Evolutionary conservation across 1,140 invertebrate species (phyloP).

Genomic region (Cardiocondyla obscurior): DNA sequence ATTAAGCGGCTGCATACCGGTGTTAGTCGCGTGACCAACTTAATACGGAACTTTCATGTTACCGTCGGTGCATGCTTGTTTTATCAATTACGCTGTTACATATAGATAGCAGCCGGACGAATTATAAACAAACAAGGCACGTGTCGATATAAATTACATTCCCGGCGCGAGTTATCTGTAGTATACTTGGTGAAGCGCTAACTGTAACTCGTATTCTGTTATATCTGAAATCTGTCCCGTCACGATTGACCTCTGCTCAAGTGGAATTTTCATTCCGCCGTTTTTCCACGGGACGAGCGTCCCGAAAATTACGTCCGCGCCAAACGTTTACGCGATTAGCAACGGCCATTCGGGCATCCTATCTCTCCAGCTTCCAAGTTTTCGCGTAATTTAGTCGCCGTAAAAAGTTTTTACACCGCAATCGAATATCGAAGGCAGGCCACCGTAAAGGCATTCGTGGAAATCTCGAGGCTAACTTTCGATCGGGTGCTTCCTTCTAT

Average conservation of each 20-base stretch:
- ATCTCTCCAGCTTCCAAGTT: too few relatives aligned
- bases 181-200: not conserved
- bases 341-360: not conserved
- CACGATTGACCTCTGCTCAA: constrained; percentile 27
- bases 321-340: not conserved
- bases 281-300: not conserved
- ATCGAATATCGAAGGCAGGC: not conserved
- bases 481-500: not conserved
- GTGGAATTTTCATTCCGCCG: constrained; percentile 1
- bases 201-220: constrained; percentile 33
- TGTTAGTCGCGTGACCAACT: constrained; percentile 67
- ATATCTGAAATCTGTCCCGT: constrained; percentile 24
- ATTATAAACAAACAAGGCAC: constrained; percentile 49
- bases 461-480: not conserved
- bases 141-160: constrained; percentile 16
- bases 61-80: constrained; percentile 46
- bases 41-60: constrained; percentile 65
- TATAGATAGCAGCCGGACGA: constrained; percentile 34
- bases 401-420: not conserved
- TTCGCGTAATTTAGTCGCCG: not conserved
- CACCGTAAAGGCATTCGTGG: not conserved
- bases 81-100: constrained; percentile 40
- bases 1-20: constrained; percentile 59
- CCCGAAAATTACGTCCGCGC: not conserved
- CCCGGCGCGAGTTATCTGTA: constrained; percentile 13